phyloP scores from a whole-genome alignment of 1,140 invertebrate species.

The Coenobita brevimanus region DNA sequence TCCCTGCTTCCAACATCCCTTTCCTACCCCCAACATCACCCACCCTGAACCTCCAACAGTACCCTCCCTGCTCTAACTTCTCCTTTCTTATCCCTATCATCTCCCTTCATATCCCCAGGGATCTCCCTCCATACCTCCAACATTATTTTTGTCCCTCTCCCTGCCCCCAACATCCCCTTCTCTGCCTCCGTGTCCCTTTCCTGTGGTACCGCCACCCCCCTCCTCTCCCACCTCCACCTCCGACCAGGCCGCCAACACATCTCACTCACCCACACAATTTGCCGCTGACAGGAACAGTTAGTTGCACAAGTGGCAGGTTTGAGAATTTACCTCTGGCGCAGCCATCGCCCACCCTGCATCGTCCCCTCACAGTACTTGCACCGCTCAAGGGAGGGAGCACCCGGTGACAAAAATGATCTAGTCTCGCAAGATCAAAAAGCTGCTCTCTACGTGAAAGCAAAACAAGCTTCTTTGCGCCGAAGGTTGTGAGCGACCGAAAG shows the following conservation, averaged over 20 bases:
- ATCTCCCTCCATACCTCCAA: no score
- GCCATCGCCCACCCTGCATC: not conserved
- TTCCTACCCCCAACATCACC: not conserved
- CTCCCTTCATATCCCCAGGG: not conserved
- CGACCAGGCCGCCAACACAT: constrained; percentile 54
- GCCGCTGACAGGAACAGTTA: constrained; percentile 65
- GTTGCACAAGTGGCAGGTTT: constrained; percentile 54
- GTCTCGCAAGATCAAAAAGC: constrained; percentile 32
- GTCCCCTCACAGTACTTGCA: not conserved
- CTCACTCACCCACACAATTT: constrained; percentile 66
- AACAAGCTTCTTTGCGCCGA: constrained; percentile 11
- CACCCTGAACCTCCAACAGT: not conserved
- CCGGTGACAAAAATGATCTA: constrained; percentile 18
- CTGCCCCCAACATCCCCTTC: not conserved
- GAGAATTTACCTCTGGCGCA: constrained; percentile 50
- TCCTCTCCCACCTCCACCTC: constrained; percentile 12
- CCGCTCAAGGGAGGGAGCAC: not conserved
- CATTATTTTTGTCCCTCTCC: no score
- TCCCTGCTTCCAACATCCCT: not conserved
- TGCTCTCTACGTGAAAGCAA: constrained; percentile 29
- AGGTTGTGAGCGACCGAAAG: constrained; percentile 38
- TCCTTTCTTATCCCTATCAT: not conserved
- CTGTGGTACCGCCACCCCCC: not conserved
- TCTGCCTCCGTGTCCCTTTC: not conserved
- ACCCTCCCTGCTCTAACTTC: not conserved